Percentiles rank a stretch among this genome's conserved stretches.
Evolutionary conservation across 2,113 vertebrate species (phyloP).

Genomic region (Syngnathus typhle): DNA sequence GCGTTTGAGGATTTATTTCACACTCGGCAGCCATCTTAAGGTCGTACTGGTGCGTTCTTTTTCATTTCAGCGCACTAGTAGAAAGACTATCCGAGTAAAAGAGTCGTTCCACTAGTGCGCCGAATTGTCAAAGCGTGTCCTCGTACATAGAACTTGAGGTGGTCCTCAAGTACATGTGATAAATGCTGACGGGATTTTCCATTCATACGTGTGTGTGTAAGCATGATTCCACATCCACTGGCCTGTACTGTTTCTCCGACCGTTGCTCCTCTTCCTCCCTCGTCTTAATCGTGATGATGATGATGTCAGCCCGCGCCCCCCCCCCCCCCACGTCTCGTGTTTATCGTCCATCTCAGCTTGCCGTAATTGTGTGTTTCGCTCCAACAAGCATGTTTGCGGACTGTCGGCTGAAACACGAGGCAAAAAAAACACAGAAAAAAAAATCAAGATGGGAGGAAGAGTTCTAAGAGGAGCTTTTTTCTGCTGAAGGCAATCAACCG

Average conservation of each 20-base stretch:
- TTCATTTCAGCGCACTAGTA: neutral
- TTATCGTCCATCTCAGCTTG: slow-evolving; percentile 50
- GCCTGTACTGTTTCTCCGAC: slow-evolving; percentile 3
- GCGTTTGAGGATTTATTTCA: neutral
- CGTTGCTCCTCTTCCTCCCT: slow-evolving; percentile 3
- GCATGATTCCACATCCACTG: neutral
- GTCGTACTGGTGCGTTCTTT: neutral
- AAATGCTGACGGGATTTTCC: neutral
- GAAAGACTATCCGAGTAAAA: neutral
- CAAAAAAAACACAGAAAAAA: slow-evolving; percentile 6
- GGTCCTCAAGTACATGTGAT: neutral
- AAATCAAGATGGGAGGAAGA: slow-evolving; percentile 8
- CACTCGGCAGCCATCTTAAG: neutral
- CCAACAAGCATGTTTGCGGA: slow-evolving; percentile 50
- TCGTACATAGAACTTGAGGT: neutral
- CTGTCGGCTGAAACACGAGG: slow-evolving; percentile 24
- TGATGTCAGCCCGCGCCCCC: slow-evolving; percentile 47
- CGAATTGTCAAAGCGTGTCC: no score
- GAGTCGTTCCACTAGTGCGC: no score
- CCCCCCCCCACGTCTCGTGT: slow-evolving; percentile 15
- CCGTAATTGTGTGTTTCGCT: slow-evolving; percentile 60
- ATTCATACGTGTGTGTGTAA: neutral
- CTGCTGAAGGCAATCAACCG: slow-evolving; percentile 50
- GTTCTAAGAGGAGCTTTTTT: slow-evolving; percentile 14
- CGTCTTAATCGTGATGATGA: slow-evolving; percentile 14